Evolutionary conservation across 2,888 invertebrate genomes (phyloP).

Genomic region (Fragum whitleyi): DNA sequence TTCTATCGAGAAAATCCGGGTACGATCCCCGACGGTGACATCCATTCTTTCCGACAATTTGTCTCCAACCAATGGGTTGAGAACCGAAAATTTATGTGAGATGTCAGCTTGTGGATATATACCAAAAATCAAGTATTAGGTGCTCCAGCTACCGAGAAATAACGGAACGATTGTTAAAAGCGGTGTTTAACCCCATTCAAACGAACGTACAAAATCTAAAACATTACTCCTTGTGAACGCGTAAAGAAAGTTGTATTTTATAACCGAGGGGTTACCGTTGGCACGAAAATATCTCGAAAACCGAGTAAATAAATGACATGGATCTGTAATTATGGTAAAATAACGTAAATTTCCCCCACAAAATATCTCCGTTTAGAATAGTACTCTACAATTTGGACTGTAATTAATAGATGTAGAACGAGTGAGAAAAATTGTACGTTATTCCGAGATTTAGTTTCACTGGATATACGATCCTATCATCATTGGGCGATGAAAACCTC

Average conservation of each 20-base stretch:
- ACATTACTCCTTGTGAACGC: background rate
- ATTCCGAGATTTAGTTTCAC: background rate
- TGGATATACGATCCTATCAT: background rate
- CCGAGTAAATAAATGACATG: constrained; percentile 23
- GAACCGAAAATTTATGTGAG: too few species aligned
- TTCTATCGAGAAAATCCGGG: too few species aligned
- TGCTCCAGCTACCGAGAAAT: too few species aligned
- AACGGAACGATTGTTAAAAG: too few species aligned
- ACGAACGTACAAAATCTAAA: too few species aligned
- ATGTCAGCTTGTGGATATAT: too few species aligned
- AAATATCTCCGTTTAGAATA: constrained; percentile 18
- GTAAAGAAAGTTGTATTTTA: constrained; percentile 4
- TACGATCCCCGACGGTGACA: too few species aligned
- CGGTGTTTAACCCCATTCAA: too few species aligned
- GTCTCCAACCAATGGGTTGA: too few species aligned
- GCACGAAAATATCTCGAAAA: constrained; percentile 23
- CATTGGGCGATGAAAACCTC: too few species aligned
- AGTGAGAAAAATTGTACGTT: constrained; percentile 2
- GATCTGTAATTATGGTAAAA: constrained; percentile 15
- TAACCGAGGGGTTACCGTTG: constrained; percentile 4
- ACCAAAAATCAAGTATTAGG: too few species aligned
- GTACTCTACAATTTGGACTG: constrained; percentile 17
- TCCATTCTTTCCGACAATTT: too few species aligned
- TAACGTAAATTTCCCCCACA: constrained; percentile 21
- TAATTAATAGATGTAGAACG: constrained; percentile 26